Conservation (phyloP, 37 sponge, comb jelly and placozoan genomes). For the Halichondria panicea region DNA sequence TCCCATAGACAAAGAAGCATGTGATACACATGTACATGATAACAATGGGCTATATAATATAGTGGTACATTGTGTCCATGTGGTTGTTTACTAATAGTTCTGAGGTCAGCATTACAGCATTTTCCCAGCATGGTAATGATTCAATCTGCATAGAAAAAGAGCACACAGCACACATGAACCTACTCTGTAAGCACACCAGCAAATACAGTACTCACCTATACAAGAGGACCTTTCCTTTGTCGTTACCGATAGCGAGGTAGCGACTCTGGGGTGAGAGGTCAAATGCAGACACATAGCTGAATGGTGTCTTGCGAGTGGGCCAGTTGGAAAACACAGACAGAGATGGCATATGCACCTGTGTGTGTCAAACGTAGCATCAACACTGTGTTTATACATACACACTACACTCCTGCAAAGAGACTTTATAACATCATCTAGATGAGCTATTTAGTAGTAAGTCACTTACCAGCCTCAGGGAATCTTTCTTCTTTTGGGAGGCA, state of each 20-base stretch:
- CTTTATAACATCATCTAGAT: neutral
- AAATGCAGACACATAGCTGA: conserved; percentile 50
- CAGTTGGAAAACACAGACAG: conserved; percentile 88
- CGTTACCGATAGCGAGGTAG: conserved; percentile 86
- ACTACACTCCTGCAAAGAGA: neutral
- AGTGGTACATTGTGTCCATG: neutral
- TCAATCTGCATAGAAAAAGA: neutral
- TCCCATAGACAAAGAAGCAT: neutral
- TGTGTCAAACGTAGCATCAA: neutral
- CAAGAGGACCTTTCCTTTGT: conserved; percentile 78
- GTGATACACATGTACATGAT: neutral
- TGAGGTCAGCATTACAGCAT: neutral
- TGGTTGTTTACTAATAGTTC: neutral
- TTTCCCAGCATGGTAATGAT: conserved; percentile 8
- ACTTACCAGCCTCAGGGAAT: conserved; percentile 70
- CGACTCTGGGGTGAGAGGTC: conserved; percentile 74
- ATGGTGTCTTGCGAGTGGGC: conserved; percentile 49
- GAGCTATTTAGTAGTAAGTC: neutral
- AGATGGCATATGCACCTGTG: conserved; percentile 80
- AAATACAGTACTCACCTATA: conserved; percentile 58
- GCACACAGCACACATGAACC: neutral
- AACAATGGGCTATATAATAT: neutral
- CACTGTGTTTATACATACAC: neutral
- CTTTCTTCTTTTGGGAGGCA: conserved; percentile 75
- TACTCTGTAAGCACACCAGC: neutral